Conservation (phyloP, 2,888 invertebrate genomes). For the Hirtodrosophila duncani region DNA sequence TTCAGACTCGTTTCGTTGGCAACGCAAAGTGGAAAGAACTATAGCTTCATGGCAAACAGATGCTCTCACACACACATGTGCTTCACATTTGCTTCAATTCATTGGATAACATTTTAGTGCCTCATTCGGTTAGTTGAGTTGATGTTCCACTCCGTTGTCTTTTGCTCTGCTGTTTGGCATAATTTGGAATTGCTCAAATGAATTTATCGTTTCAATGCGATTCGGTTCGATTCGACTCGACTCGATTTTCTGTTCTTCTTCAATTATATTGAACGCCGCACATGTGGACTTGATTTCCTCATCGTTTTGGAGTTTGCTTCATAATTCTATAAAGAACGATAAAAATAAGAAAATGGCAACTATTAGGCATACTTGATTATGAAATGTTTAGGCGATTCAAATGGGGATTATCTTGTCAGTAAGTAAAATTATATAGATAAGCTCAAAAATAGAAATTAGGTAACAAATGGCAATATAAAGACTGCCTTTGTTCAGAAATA, state of each 20-base stretch:
- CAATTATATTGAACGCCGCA: conserved; percentile 46
- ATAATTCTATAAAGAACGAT: conserved; percentile 38
- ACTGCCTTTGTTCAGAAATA: too few species aligned
- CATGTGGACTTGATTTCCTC: conserved; percentile 48
- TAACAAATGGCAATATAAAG: too few species aligned
- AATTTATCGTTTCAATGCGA: conserved; percentile 23
- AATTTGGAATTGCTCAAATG: conserved; percentile 33
- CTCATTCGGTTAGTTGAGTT: conserved; percentile 13
- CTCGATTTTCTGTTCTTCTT: conserved; percentile 27
- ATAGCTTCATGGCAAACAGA: conserved; percentile 22
- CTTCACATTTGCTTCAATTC: conserved; percentile 51
- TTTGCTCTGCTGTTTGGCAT: conserved; percentile 38
- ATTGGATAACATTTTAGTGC: conserved; percentile 19
- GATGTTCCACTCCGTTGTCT: conserved; percentile 9
- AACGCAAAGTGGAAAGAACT: conserved; percentile 38
- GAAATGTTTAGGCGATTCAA: too few species aligned
- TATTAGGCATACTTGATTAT: too few species aligned
- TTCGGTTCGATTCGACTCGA: conserved; percentile 24
- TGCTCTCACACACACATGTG: conserved; percentile 50
- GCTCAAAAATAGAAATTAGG: too few species aligned
- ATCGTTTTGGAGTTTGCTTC: conserved; percentile 40
- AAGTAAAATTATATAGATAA: too few species aligned
- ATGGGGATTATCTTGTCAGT: too few species aligned
- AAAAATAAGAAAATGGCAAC: not conserved
- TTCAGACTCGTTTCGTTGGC: conserved; percentile 20